Conservation (phyloP, 2,888 invertebrate species). For the Autographa gamma region DNA sequence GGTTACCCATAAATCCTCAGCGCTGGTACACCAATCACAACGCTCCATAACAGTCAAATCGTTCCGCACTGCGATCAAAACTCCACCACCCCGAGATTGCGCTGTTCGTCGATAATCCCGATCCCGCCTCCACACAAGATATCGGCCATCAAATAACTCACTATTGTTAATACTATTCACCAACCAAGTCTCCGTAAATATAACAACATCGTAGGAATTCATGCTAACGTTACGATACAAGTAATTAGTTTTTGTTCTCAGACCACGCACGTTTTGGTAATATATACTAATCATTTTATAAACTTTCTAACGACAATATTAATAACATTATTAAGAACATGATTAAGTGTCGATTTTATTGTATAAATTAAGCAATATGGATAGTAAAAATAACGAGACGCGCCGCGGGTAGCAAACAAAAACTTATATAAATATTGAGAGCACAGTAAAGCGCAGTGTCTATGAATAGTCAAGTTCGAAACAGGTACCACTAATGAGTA, state of each 20-base stretch:
- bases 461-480: no score
- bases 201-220: neutral
- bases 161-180: neutral
- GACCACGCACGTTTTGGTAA: neutral
- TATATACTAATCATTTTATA: no score
- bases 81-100: neutral
- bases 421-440: no score
- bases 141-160: neutral
- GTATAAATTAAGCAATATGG: no score
- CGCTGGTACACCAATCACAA: neutral
- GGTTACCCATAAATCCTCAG: conserved; percentile 6
- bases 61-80: neutral
- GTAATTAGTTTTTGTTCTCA: neutral
- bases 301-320: no score
- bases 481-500: no score
- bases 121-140: neutral
- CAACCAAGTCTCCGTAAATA: neutral
- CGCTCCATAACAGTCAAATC: neutral
- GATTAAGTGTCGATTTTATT: no score
- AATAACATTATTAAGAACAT: no score
- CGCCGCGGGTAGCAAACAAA: no score
- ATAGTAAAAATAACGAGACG: no score
- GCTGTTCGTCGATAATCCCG: neutral
- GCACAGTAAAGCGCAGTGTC: no score
- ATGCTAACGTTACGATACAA: neutral